Conservation (phyloP, 2,797 vertebrate genomes). For the Aratinga solstitialis region DNA sequence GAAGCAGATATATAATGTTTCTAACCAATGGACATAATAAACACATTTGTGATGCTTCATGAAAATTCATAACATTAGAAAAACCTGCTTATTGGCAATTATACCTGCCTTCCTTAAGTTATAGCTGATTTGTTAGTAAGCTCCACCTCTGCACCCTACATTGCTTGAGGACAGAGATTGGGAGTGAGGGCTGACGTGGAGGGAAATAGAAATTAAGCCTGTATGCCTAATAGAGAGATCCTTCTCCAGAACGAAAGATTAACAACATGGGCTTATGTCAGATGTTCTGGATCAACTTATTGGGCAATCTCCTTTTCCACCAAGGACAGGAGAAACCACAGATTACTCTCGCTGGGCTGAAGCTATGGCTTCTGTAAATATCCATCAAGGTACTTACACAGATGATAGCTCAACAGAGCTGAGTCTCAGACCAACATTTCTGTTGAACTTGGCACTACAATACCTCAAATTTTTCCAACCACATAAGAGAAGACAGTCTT, state of each 20-base stretch:
- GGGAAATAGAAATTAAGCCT: neutral
- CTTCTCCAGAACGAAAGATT: neutral
- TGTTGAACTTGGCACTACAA: neutral
- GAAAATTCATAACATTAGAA: neutral
- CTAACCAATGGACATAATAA: neutral
- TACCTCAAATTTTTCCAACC: neutral
- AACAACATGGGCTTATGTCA: neutral
- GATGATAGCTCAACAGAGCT: neutral
- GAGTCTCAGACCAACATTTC: neutral
- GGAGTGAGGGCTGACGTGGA: fast-evolving
- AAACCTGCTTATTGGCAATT: neutral
- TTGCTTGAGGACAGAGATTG: neutral
- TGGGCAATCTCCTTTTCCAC: neutral
- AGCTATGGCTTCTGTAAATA: neutral
- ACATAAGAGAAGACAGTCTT: neutral
- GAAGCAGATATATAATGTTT: neutral
- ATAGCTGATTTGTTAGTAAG: neutral
- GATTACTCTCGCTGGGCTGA: neutral
- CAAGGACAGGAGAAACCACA: neutral
- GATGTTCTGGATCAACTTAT: neutral
- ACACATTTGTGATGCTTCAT: neutral
- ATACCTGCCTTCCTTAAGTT: neutral
- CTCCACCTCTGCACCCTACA: neutral
- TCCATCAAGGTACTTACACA: neutral
- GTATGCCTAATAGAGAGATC: neutral